Base-by-base conservation (phyloP, 1,140 invertebrate genomes). In the Papilio helenus region DNA sequence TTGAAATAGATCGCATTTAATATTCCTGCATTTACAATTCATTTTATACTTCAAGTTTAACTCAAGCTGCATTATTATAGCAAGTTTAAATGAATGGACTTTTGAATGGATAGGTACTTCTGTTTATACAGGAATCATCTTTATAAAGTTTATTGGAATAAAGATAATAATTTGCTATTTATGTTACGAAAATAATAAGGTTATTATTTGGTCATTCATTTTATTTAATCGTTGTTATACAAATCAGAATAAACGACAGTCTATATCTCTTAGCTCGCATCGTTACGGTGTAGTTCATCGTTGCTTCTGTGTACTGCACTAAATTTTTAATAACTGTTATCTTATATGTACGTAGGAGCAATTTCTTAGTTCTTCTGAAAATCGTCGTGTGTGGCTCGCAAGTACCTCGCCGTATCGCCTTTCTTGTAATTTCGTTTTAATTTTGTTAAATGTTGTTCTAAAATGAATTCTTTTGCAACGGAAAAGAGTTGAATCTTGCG, bases 381-480 rank as follows among this genome's bases (percentile, higher is more conserved):
- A 88, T 90, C 92, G 88, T 92, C 92, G 89, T 93, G 91, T 93
- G 92, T 92, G 91, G 91, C 88, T 90, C 84, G 88, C 86, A 88
- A 92, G 86, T 90, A 34, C 85, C 88, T 88, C 86, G 83, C 72
- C 84, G 80, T 83, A 83, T 81, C 79, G 80, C 82, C 81, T 86
- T 89, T 81, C 80, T 84, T 78, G 74, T 39, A 83, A 74, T 81
- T 80, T 80, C 51, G 42, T 74, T 81, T 61, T 42, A 81, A 79
- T 80, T 84, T 46, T 34, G 77, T 72, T 72, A 84, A 82, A 82
- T 72, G 46, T 77, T 71, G 23, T 29, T 72, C 2, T 16, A 81
- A 83, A 83, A 39, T 80, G 20, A 65, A 65, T 80, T 77, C 72
- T 84, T 81, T 65, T 39, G 1, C 18, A 14, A 10, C 9, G 46